These are phyloP conservation scores for Thelaira solivaga DNA, from an alignment of 2,888 invertebrate species.

Conservation along the genomic window DNA sequence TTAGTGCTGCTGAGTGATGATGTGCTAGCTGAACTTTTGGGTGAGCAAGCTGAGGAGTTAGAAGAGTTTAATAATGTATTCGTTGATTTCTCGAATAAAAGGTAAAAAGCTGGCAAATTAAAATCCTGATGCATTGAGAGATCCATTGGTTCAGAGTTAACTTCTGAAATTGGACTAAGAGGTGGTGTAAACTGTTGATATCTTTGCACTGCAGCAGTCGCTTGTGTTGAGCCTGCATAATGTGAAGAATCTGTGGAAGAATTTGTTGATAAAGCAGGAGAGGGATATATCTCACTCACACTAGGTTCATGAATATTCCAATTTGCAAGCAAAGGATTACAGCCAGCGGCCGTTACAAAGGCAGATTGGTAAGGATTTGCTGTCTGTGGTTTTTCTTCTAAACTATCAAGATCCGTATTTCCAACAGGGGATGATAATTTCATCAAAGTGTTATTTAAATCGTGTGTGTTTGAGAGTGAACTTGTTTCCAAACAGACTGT, in stretches of 20 bases:
- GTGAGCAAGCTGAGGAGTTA: constrained; percentile 28
- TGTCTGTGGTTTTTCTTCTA: constrained; percentile 70
- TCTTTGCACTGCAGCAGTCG: no score
- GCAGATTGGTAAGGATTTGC: constrained; percentile 71
- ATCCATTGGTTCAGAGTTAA: constrained; percentile 74
- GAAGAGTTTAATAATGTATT: no score
- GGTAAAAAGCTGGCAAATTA: constrained; percentile 73
- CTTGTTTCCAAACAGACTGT: background rate
- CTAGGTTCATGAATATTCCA: constrained; percentile 71
- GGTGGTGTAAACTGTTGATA: constrained; percentile 72
- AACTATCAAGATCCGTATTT: constrained; percentile 71
- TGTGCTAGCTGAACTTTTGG: constrained; percentile 43
- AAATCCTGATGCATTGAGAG: constrained; percentile 74
- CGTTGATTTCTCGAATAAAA: constrained; percentile 70
- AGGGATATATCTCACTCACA: constrained; percentile 64
- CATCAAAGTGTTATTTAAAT: constrained; percentile 63
- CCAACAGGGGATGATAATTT: constrained; percentile 71
- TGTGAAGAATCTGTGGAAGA: constrained; percentile 65
- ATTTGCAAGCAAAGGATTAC: constrained; percentile 70
- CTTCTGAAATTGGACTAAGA: constrained; percentile 72
- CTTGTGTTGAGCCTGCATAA: no score
- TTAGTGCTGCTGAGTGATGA: no score
- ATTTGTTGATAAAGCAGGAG: constrained; percentile 69
- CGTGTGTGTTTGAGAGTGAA: constrained; percentile 12
- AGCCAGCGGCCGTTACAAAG: constrained; percentile 71